A percentile compares a stretch with the other conserved stretches of the same genome.
phyloP scores from a whole-genome alignment of 2,797 vertebrate genomes.

The Tachyglossus aculeatus region DNA sequence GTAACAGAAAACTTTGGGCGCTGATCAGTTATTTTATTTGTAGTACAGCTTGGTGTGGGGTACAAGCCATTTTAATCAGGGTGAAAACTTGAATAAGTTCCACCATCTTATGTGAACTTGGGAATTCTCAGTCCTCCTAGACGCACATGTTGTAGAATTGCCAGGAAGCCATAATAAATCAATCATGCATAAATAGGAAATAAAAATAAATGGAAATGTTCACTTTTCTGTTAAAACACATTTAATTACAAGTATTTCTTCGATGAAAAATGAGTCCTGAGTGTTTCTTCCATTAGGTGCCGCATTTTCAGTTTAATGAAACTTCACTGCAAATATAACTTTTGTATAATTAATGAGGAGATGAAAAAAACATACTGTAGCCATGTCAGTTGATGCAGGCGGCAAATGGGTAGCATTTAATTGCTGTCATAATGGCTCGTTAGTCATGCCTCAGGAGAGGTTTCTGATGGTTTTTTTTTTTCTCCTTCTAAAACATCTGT shows the following conservation, averaged over 20 bases:
- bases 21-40: too few relatives aligned
- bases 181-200: slow-evolving; percentile 10
- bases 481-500: slow-evolving; percentile 64
- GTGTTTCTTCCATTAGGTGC: slow-evolving; percentile 46
- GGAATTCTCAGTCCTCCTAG: slow-evolving; percentile 11
- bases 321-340: slow-evolving; percentile 69
- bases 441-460: slow-evolving; percentile 66
- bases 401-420: slow-evolving; percentile 68
- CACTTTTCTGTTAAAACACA: slow-evolving; percentile 3
- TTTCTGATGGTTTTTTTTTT: slow-evolving; percentile 54
- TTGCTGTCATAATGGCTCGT: slow-evolving; percentile 72
- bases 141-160: slow-evolving; percentile 3
- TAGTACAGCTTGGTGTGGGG: too few relatives aligned
- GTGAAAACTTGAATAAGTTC: too few relatives aligned
- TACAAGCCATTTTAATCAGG: too few relatives aligned
- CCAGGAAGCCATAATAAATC: slow-evolving; percentile 37
- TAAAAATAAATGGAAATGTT: slow-evolving; percentile 22
- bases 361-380: slow-evolving; percentile 47
- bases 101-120: neutral
- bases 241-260: slow-evolving; percentile 4
- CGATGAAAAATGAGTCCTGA: slow-evolving; percentile 8
- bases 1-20: too few relatives aligned
- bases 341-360: slow-evolving; percentile 69
- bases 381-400: slow-evolving; percentile 51
- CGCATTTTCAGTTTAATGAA: slow-evolving; percentile 60